Evolutionary conservation across 2,113 vertebrate genomes (phyloP).

Genomic region (Tachysurus vachellii): DNA sequence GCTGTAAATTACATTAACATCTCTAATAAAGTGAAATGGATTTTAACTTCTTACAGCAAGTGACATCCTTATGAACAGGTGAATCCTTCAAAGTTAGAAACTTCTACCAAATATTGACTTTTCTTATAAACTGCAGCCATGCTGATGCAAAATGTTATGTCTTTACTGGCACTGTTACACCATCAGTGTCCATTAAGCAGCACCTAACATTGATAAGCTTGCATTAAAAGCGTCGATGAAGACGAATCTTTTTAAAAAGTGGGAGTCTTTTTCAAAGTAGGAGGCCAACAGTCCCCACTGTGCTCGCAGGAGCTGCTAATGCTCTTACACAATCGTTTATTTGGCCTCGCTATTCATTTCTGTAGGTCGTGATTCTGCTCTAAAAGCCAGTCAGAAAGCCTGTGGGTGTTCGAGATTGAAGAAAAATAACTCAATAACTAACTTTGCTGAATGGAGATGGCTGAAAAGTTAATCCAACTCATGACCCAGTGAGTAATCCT

Average conservation of each 20-base stretch:
- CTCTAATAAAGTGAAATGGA: constrained; percentile 33
- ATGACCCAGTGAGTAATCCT: neutral
- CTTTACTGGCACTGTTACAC: neutral
- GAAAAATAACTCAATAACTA: constrained; percentile 13
- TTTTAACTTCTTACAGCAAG: constrained; percentile 17
- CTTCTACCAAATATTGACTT: constrained; percentile 7
- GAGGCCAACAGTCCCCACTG: neutral
- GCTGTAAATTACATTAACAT: constrained; percentile 50
- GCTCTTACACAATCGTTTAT: constrained; percentile 18
- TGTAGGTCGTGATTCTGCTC: neutral
- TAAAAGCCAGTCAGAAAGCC: constrained; percentile 8
- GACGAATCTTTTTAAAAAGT: neutral
- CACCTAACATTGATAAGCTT: neutral
- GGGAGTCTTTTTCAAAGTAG: constrained; percentile 9
- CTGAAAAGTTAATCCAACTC: constrained; percentile 6
- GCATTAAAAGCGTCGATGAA: constrained; percentile 24
- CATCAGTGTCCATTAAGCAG: constrained; percentile 21
- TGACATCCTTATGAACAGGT: constrained; percentile 8
- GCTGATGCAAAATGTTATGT: constrained; percentile 8
- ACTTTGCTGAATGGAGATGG: constrained; percentile 12
- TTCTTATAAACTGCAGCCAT: neutral
- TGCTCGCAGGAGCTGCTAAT: constrained; percentile 4
- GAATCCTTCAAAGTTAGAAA: constrained; percentile 17
- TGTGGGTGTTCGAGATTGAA: constrained; percentile 34
- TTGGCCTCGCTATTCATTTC: constrained; percentile 13